Conservation (phyloP, 1,140 invertebrate species). For the Neodiprion pinetum region DNA sequence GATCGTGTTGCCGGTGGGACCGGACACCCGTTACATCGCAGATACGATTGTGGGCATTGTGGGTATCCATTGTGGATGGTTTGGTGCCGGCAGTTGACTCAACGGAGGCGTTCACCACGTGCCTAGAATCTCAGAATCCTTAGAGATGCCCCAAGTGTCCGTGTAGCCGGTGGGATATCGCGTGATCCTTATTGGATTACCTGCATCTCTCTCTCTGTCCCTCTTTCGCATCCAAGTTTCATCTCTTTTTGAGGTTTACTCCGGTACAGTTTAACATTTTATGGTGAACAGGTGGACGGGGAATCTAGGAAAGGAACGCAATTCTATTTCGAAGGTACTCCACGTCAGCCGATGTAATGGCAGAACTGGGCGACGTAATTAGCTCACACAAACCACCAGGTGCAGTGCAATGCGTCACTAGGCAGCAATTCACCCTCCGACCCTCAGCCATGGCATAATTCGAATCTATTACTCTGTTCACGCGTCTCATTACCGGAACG, state of each 20-base stretch:
- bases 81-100: slow-evolving; percentile 1
- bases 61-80: background rate
- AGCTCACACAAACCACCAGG: background rate
- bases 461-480: slow-evolving; percentile 55
- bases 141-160: no score
- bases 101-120: background rate
- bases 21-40: background rate
- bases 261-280: no score
- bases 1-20: background rate
- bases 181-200: background rate
- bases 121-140: background rate
- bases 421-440: slow-evolving; percentile 39
- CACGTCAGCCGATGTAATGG: background rate
- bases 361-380: background rate
- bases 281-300: no score
- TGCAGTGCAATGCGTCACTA: slow-evolving; percentile 49
- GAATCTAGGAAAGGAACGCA: no score
- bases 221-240: background rate
- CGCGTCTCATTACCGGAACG: slow-evolving; percentile 50
- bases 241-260: background rate
- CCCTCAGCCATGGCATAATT: slow-evolving; percentile 40
- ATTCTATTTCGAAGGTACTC: background rate
- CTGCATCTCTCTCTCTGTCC: background rate
- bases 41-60: slow-evolving; percentile 4
- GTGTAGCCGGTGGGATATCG: background rate